Base-by-base conservation (phyloP, 2,113 vertebrate species). In the Ascaphus truei region DNA sequence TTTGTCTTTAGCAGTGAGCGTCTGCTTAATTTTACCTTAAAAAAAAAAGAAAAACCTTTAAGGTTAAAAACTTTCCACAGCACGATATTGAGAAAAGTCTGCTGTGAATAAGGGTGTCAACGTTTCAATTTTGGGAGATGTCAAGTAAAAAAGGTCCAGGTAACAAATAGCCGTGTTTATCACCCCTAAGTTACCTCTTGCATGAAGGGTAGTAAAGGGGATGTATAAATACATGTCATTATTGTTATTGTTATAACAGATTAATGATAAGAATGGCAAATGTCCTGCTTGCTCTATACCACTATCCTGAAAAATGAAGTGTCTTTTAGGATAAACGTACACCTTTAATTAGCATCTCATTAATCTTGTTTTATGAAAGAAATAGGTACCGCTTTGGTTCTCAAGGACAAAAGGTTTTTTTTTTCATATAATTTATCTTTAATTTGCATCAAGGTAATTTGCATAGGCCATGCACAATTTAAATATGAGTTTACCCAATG, bases 331-430 rank as follows among this genome's bases (percentile, higher is more conserved):
- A 34, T 52, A n/a, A 51, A 18, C 47, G 62, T 20, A 10, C 62
- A 5, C 22, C 62, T 39, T 51, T 65, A 53, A 65, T 65, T 65
- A 65, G 62, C 23, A 26, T 53, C 31, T 53, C 47, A 65, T 65
- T 37, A 65, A 65, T 65, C 62, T 65, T 27, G 12, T 7, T 15
- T 25, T 29, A 22, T 12, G n/a, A n/a, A 53, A 64, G 18, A 36
- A 36, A 50, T 36, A 51, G 62, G 22, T 29, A 15, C 15, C 12
- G 31, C 7, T 10, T 15, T 23, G 33, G 33, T n/a, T 52, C 48
- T 16, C 62, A 65, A 65, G 62, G 62, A 53, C 62, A 65, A 37
- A 65, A 12, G 23, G 62, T 41, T 39, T 25, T 25, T 1, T n/a
- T 4, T 39, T 25, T 26, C 15, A 16, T 41, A 41, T 65, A 4